A percentile compares a stretch with the other conserved stretches of the same genome.
These are phyloP conservation scores for Lasioglossum calceatum DNA, from an alignment of 2,888 invertebrate genomes.

Conservation along the genomic window DNA sequence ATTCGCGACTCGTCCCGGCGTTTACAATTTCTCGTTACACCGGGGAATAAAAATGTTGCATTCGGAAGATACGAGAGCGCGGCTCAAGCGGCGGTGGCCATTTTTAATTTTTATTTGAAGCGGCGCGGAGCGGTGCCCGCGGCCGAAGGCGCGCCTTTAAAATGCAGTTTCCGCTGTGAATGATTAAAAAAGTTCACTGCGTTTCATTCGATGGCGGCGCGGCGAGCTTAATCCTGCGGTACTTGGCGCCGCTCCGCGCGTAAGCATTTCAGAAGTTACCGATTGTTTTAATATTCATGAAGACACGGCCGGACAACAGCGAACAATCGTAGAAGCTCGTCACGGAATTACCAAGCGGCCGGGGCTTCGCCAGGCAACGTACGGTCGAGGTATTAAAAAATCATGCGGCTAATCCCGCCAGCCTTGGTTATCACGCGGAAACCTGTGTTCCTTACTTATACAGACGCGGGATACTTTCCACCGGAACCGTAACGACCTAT, in stretches of 20 bases:
- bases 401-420: constrained; percentile 35
- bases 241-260: constrained; percentile 3
- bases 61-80: not conserved
- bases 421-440: constrained; percentile 19
- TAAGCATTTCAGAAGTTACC: constrained; percentile 38
- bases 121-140: not conserved
- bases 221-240: constrained; percentile 27
- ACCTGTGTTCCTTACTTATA: constrained; percentile 5
- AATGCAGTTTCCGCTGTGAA: constrained; percentile 10
- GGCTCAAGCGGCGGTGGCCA: not conserved
- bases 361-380: not conserved
- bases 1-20: not conserved
- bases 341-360: constrained; percentile 23
- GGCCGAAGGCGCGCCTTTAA: not conserved
- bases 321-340: constrained; percentile 33
- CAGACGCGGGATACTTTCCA: not conserved
- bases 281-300: constrained; percentile 53
- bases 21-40: constrained; percentile 15
- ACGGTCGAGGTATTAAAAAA: constrained; percentile 40
- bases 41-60: constrained; percentile 8
- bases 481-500: constrained; percentile 12
- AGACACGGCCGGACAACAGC: constrained; percentile 31
- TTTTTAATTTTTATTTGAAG: constrained; percentile 1
- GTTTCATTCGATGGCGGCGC: constrained; percentile 19
- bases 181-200: constrained; percentile 45